Conservation (phyloP, 2,888 invertebrate genomes). For the Aethes cnicana region DNA sequence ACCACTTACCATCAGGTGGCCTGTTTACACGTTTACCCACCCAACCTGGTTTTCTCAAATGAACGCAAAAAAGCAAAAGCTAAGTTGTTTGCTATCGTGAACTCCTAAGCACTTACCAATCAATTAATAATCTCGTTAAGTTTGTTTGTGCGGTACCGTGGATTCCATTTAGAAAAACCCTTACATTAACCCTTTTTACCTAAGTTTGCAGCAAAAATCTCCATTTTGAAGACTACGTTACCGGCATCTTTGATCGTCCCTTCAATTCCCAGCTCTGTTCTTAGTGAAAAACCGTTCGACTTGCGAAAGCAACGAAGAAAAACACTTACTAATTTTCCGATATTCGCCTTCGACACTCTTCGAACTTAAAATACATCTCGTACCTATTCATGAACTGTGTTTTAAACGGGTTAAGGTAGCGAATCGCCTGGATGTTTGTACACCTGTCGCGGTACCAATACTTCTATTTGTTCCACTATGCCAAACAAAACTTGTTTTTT, state of each 20-base stretch:
- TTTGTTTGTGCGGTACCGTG: slow-evolving; percentile 14
- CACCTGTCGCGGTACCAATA: slow-evolving; percentile 28
- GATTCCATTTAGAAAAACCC: slow-evolving; percentile 29
- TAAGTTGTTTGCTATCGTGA: too few relatives aligned
- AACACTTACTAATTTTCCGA: slow-evolving; percentile 26
- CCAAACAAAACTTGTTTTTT: slow-evolving; percentile 30
- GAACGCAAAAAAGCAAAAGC: too few relatives aligned
- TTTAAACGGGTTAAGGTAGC: background rate
- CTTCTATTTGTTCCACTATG: slow-evolving; percentile 24
- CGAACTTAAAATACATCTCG: background rate
- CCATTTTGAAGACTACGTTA: slow-evolving; percentile 23
- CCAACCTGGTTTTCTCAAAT: too few relatives aligned
- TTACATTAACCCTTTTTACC: slow-evolving; percentile 28
- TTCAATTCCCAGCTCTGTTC: slow-evolving; percentile 1
- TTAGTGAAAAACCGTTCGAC: background rate
- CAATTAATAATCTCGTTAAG: slow-evolving; percentile 25
- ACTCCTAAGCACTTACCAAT: too few relatives aligned
- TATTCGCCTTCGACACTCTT: slow-evolving; percentile 23
- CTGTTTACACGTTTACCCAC: too few relatives aligned
- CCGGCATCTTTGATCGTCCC: slow-evolving; percentile 3
- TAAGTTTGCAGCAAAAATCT: slow-evolving; percentile 24
- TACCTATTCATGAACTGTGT: slow-evolving; percentile 11
- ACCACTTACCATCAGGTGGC: too few relatives aligned
- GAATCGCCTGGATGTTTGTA: background rate
- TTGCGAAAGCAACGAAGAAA: background rate